phyloP scores from a whole-genome alignment of 2,888 invertebrate species.

The Cephonodes hylas region DNA sequence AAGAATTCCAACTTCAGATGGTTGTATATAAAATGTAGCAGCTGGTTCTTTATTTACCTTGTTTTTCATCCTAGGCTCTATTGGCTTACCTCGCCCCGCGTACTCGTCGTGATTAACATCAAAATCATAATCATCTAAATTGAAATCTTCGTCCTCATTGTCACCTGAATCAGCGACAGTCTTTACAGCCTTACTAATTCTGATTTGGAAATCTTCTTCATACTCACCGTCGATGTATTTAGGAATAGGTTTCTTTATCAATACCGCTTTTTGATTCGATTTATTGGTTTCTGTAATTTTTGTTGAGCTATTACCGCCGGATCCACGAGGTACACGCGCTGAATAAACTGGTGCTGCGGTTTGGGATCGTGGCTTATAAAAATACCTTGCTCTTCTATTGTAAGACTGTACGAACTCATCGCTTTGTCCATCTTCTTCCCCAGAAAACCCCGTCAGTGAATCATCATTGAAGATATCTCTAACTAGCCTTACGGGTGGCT shows the following conservation, averaged over 20 bases:
- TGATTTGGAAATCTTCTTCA: conserved; percentile 58
- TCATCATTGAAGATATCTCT: conserved; percentile 38
- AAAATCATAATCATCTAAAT: conserved; percentile 66
- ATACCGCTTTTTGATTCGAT: conserved; percentile 27
- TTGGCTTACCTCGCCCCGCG: conserved; percentile 52
- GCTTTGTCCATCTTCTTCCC: conserved; percentile 32
- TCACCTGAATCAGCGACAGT: conserved; percentile 50
- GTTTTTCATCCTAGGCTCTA: conserved; percentile 49
- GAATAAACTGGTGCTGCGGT: conserved; percentile 6
- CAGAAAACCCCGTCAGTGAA: conserved; percentile 30
- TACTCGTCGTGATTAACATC: conserved; percentile 69
- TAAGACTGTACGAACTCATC: conserved; percentile 31
- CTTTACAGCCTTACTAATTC: conserved; percentile 35
- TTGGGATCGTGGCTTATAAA: conserved; percentile 18
- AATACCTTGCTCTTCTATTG: conserved; percentile 30
- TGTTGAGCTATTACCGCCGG: conserved; percentile 23
- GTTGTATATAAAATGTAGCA: background rate
- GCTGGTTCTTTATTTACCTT: conserved; percentile 22
- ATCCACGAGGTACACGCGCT: conserved; percentile 29
- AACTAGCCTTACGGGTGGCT: conserved; percentile 36
- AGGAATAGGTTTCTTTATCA: conserved; percentile 64
- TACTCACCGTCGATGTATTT: conserved; percentile 57
- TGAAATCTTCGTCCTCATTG: conserved; percentile 70
- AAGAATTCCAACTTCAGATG: background rate
- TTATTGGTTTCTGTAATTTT: conserved; percentile 14